Evolutionary conservation across 2,888 invertebrate species (phyloP).

Genomic region (Eupithecia subumbrata): DNA sequence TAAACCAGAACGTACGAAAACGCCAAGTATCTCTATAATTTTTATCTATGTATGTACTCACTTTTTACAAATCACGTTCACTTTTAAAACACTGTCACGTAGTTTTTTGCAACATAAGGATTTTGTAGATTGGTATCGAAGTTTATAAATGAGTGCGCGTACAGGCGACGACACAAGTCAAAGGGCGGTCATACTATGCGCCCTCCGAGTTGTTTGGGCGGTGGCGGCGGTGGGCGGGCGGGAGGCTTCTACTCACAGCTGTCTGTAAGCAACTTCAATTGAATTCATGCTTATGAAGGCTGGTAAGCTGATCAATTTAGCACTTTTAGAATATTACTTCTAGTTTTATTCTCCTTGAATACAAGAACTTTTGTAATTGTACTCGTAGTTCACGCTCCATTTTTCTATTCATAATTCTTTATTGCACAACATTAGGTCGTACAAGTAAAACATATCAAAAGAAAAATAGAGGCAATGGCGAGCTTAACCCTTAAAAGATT

Average conservation of each 20-base stretch:
- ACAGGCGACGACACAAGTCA: constrained; percentile 10
- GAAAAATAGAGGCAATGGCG: too few species aligned
- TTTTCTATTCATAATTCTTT: too few species aligned
- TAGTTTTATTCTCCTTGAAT: background rate
- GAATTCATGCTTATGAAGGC: background rate
- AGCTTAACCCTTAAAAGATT: too few species aligned
- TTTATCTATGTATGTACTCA: background rate
- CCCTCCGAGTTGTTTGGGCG: constrained; percentile 34
- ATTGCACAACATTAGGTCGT: too few species aligned
- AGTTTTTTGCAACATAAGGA: background rate
- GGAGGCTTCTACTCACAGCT: constrained; percentile 20
- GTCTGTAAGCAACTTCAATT: constrained; percentile 9
- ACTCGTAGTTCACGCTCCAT: too few species aligned
- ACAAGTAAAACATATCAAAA: too few species aligned
- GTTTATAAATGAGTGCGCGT: background rate
- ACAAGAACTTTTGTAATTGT: too few species aligned
- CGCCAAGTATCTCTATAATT: background rate
- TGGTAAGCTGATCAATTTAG: background rate
- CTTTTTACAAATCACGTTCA: background rate
- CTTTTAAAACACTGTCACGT: background rate
- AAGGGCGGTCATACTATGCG: constrained; percentile 62
- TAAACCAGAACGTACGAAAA: background rate
- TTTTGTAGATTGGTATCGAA: background rate
- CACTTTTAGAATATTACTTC: background rate
- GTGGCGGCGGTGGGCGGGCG: constrained; percentile 11